phyloP scores from a whole-genome alignment of 2,113 vertebrate species.

The Hippocampus mohnikei region DNA sequence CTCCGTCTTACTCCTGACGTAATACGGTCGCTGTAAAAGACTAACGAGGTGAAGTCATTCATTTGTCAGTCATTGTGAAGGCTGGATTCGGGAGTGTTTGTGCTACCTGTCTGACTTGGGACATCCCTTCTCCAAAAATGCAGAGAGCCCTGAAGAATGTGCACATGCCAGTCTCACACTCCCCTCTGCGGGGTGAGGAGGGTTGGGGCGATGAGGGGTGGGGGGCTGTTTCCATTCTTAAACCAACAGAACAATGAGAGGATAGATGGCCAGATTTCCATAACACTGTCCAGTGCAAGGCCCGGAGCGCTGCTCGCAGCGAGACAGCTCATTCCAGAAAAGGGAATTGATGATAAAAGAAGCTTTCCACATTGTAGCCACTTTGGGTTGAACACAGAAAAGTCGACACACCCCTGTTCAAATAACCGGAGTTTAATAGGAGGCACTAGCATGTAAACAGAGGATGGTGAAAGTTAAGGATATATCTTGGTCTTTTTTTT shows the following conservation, averaged over 20 bases:
- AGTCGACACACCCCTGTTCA: too few species aligned
- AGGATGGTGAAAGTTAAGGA: too few species aligned
- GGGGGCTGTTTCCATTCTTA: conserved; percentile 21
- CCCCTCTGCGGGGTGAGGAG: conserved; percentile 22
- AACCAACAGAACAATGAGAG: conserved; percentile 58
- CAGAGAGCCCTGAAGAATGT: conserved; percentile 35
- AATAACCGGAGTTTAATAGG: too few species aligned
- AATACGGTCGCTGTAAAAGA: neutral
- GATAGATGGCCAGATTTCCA: conserved; percentile 58
- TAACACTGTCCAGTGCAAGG: conserved; percentile 47
- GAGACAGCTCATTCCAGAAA: neutral
- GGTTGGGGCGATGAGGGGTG: neutral
- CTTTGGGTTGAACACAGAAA: too few species aligned
- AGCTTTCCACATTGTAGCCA: neutral
- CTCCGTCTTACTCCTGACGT: conserved; percentile 25
- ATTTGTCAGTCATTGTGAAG: neutral
- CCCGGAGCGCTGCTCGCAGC: neutral
- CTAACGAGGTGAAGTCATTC: neutral
- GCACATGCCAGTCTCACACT: conserved; percentile 40
- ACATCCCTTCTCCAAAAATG: conserved; percentile 19
- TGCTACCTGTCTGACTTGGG: conserved; percentile 23
- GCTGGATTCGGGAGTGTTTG: conserved; percentile 3
- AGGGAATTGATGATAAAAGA: neutral
- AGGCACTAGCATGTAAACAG: too few species aligned
- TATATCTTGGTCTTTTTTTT: neutral